These are phyloP conservation scores for Petrophora chlorosata DNA, from an alignment of 2,888 invertebrate genomes.

Conservation along the genomic window DNA sequence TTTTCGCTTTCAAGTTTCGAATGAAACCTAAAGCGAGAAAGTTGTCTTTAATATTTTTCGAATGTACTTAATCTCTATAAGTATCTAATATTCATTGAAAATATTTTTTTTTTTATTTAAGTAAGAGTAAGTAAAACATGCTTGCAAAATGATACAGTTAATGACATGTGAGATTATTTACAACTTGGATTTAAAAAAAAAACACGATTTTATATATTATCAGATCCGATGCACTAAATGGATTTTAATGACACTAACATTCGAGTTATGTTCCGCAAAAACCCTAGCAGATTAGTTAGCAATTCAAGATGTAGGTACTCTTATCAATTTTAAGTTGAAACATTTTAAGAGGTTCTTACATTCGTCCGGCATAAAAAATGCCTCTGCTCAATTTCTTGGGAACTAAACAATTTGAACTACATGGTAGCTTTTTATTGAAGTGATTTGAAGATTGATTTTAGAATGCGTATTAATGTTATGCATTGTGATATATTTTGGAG, in stretches of 20 bases:
- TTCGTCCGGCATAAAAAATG: too few species aligned
- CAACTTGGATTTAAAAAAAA: conserved; percentile 11
- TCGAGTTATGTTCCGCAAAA: too few species aligned
- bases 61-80: conserved; percentile 32
- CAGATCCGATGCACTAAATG: too few species aligned
- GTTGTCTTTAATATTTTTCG: conserved; percentile 33
- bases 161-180: neutral
- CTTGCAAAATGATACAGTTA: neutral
- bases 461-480: conserved; percentile 23
- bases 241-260: too few species aligned
- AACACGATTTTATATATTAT: too few species aligned
- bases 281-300: too few species aligned
- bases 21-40: conserved; percentile 70
- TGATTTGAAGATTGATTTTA: conserved; percentile 16
- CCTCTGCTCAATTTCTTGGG: conserved; percentile 1
- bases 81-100: neutral
- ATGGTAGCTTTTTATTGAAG: conserved; percentile 2
- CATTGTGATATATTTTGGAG: too few species aligned
- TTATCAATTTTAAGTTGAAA: too few species aligned
- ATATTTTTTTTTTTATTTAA: neutral
- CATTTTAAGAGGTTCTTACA: too few species aligned
- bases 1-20: conserved; percentile 71
- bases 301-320: too few species aligned
- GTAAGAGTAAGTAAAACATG: neutral
- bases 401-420: neutral